Evolutionary conservation across 1,140 invertebrate species (phyloP).

Genomic region (Pectinophora gossypiella): DNA sequence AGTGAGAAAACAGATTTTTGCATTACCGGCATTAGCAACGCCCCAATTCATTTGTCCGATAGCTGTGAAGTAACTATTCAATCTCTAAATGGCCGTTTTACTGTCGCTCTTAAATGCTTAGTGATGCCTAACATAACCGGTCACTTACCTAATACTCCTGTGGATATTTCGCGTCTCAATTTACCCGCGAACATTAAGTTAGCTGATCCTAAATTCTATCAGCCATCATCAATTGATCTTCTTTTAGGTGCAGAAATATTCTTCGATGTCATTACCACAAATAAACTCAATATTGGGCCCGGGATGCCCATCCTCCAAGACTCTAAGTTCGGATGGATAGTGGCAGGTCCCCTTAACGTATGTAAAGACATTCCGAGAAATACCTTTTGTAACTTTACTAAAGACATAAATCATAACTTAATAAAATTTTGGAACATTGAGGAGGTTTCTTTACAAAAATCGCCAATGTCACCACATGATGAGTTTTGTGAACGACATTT

Average conservation of each 20-base stretch:
- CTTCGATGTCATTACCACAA: background rate
- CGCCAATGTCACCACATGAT: conserved; percentile 23
- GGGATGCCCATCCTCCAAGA: background rate
- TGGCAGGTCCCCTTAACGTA: background rate
- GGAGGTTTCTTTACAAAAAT: background rate
- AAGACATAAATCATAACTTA: conserved; percentile 14
- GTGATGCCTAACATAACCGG: background rate
- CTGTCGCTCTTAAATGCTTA: background rate
- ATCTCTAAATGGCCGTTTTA: conserved; percentile 7
- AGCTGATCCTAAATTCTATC: background rate
- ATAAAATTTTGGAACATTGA: conserved; percentile 29
- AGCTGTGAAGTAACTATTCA: conserved; percentile 11
- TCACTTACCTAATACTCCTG: background rate
- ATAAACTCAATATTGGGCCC: background rate
- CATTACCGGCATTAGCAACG: background rate
- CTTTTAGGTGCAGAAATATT: background rate
- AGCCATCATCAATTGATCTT: background rate
- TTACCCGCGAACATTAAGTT: background rate
- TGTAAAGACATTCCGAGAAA: background rate
- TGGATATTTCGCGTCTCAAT: background rate
- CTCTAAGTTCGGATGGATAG: background rate
- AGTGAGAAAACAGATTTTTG: background rate
- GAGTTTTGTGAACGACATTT: conserved; percentile 31
- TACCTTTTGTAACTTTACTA: conserved; percentile 8
- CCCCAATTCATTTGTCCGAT: background rate